Evolutionary conservation across 2,113 vertebrate species (phyloP).

Genomic region (Theristicus caerulescens): DNA sequence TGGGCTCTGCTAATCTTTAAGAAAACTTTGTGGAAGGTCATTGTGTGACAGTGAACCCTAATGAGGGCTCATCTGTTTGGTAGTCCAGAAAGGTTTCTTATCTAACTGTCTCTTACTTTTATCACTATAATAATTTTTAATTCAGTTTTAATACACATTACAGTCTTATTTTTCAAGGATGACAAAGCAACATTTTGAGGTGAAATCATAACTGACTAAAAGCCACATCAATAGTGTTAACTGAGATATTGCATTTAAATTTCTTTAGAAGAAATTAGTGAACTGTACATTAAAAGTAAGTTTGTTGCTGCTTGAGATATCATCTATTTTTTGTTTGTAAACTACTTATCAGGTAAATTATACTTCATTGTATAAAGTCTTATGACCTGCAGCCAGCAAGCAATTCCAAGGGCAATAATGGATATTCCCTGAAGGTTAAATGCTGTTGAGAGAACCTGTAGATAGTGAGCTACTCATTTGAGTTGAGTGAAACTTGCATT

Average conservation of each 20-base stretch:
- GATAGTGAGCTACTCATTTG: neutral
- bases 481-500: neutral
- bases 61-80: neutral
- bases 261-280: neutral
- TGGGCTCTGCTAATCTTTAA: neutral
- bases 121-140: neutral
- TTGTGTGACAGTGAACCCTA: neutral
- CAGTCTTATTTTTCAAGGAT: neutral
- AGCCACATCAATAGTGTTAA: neutral
- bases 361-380: neutral
- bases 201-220: neutral
- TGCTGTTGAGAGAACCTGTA: neutral
- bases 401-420: neutral
- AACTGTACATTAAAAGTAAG: neutral
- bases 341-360: neutral
- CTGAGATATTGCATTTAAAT: neutral
- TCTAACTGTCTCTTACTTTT: neutral
- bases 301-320: neutral
- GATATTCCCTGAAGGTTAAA: neutral
- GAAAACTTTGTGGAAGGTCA: accelerated
- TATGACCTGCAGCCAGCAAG: neutral
- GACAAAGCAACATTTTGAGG: neutral
- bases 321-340: neutral
- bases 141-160: neutral
- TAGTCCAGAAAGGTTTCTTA: neutral